Base-by-base conservation (phyloP, 2,113 vertebrate species). In the Coryphaenoides rupestris region DNA sequence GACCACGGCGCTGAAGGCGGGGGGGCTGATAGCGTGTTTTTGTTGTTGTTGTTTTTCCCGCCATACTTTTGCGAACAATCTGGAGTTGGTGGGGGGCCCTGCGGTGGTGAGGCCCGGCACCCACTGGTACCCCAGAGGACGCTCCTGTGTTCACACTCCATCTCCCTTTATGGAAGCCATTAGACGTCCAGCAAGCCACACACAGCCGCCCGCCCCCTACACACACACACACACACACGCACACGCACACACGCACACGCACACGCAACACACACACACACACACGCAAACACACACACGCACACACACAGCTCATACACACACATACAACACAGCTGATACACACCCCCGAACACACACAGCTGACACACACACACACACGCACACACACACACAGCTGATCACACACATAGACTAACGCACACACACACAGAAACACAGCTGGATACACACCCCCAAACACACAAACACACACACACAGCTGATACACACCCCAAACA, bases 111-210 rank as follows among this genome's bases (percentile, higher is more conserved):
- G n/a, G n/a, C n/a, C n/a, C 22, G 52, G 54, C 53, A 24, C 49
- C 19, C n/a, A n/a, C 47, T n/a, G 47, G 26, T 21, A 16, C 56
- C 33, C 56, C 46, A 45, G 17, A 26, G n/a, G 61, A 55, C 9
- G n/a, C 47, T 65, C 33, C 47, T 22, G 57, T 63, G 61, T 58
- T 65, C 63, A 55, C 62, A 58, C 68, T 10, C 19, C 33, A 47
- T 67, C 56, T 79, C 56, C 61, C 69, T 70, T 65, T 62, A 73
- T 62, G 74, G 57, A 33, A 15, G 26, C 62, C 63, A 58, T 69
- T 60, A 64, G 67, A 59, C 67, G 63, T 62, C 63, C 64, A 64
- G 77, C 54, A n/a, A 56, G 53, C 62, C 10, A 47, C 33, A 26
- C 33, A 60, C 21, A 21, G 65, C 22, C 54, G 14, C 33, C 33